phyloP scores from a whole-genome alignment of 1,140 invertebrate species.

The Sipha flava region DNA sequence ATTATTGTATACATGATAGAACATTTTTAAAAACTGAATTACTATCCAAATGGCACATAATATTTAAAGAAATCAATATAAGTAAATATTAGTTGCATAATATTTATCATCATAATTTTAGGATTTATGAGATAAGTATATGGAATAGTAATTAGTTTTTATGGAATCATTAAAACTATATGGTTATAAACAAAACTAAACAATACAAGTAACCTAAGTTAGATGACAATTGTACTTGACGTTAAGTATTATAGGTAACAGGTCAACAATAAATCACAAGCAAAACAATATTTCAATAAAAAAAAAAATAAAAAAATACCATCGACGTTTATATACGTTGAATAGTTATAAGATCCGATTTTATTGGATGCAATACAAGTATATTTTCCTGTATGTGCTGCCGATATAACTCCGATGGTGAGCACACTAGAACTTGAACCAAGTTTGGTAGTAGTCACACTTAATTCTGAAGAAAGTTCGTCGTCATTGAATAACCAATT shows the following conservation, averaged over 20 bases:
- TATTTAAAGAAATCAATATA: too few relatives aligned
- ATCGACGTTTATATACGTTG: conserved; percentile 37
- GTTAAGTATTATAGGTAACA: not conserved
- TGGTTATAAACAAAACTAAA: not conserved
- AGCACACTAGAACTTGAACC: conserved; percentile 39
- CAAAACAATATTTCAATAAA: not conserved
- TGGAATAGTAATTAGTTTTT: too few relatives aligned
- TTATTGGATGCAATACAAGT: conserved; percentile 58
- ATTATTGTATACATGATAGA: too few relatives aligned
- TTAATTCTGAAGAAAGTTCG: conserved; percentile 26
- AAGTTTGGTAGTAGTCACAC: conserved; percentile 23
- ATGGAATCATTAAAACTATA: not conserved
- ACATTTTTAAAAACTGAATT: too few relatives aligned
- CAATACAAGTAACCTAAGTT: not conserved
- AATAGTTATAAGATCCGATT: conserved; percentile 49
- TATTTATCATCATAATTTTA: too few relatives aligned
- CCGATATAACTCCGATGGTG: conserved; percentile 46
- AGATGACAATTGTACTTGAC: not conserved
- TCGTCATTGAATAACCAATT: conserved; percentile 57
- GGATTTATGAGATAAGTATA: too few relatives aligned
- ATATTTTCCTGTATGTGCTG: conserved; percentile 53
- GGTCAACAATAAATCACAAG: not conserved
- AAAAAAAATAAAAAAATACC: conserved; percentile 37
- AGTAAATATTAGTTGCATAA: too few relatives aligned
- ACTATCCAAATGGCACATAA: too few relatives aligned